Conservation (phyloP, 2,888 invertebrate species). For the Drosophila vallismaia region DNA sequence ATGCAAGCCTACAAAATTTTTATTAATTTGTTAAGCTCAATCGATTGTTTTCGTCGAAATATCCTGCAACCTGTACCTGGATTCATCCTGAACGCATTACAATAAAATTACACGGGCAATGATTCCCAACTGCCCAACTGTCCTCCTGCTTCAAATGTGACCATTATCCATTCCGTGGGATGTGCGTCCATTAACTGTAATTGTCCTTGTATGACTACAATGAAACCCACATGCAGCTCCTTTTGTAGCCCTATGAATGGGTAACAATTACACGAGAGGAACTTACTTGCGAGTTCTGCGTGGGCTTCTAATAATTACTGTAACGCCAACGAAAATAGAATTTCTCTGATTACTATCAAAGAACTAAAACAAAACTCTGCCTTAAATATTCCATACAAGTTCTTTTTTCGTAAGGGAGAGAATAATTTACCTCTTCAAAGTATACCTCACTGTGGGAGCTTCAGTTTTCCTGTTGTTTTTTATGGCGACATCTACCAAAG, state of each 20-base stretch:
- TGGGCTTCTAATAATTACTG: neutral
- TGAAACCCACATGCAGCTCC: conserved; percentile 17
- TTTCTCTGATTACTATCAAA: neutral
- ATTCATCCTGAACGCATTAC: neutral
- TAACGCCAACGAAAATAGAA: too few species aligned
- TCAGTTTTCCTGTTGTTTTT: neutral
- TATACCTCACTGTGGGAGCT: neutral
- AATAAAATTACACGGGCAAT: conserved; percentile 1
- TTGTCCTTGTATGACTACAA: conserved; percentile 2
- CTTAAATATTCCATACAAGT: neutral
- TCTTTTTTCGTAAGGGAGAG: neutral
- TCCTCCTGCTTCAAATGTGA: neutral
- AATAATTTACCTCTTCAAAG: neutral
- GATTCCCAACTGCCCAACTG: conserved; percentile 1
- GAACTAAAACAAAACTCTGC: neutral
- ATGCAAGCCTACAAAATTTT: neutral
- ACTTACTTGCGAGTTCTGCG: neutral
- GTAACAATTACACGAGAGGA: neutral
- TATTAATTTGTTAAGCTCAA: conserved; percentile 11
- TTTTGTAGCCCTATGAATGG: neutral
- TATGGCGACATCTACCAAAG: neutral
- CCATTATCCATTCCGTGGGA: conserved; percentile 2
- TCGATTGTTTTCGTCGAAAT: neutral
- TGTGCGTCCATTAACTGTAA: conserved; percentile 19
- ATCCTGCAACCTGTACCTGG: neutral